Percentiles rank a stretch among this genome's conserved stretches.
Conservation (phyloP, 2,113 vertebrate species). For the Pithys albifrons region DNA sequence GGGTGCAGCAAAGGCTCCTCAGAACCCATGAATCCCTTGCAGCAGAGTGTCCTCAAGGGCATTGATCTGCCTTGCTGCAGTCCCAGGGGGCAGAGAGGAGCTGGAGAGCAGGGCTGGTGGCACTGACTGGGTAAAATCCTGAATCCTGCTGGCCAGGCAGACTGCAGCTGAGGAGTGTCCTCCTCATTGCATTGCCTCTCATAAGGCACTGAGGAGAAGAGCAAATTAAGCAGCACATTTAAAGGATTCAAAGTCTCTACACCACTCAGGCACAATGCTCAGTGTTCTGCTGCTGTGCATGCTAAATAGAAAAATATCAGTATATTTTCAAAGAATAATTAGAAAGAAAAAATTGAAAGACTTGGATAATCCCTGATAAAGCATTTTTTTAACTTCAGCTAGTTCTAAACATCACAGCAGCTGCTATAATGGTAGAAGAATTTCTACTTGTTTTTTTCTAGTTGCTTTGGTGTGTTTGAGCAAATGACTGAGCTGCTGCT, state of each 20-base stretch:
- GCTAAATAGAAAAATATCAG: neutral
- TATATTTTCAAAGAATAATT: neutral
- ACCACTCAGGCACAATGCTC: neutral
- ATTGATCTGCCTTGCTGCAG: neutral
- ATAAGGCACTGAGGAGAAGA: neutral
- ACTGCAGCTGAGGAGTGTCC: neutral
- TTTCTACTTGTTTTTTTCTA: constrained; percentile 1
- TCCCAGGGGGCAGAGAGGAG: neutral
- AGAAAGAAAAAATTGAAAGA: neutral
- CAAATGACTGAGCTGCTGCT: constrained; percentile 13
- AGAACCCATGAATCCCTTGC: fast-evolving
- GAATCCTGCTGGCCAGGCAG: neutral
- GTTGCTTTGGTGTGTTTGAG: neutral
- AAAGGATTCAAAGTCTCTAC: neutral
- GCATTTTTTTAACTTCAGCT: neutral
- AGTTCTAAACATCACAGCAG: neutral
- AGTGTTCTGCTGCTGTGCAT: neutral
- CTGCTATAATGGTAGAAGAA: neutral
- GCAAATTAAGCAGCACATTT: neutral
- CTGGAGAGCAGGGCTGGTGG: neutral
- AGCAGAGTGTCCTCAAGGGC: neutral
- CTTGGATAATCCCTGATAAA: neutral
- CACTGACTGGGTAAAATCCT: neutral
- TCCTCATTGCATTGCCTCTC: fast-evolving
- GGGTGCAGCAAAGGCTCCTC: neutral